Conservation (phyloP, 2,113 vertebrate species). For the Alectura lathami region DNA sequence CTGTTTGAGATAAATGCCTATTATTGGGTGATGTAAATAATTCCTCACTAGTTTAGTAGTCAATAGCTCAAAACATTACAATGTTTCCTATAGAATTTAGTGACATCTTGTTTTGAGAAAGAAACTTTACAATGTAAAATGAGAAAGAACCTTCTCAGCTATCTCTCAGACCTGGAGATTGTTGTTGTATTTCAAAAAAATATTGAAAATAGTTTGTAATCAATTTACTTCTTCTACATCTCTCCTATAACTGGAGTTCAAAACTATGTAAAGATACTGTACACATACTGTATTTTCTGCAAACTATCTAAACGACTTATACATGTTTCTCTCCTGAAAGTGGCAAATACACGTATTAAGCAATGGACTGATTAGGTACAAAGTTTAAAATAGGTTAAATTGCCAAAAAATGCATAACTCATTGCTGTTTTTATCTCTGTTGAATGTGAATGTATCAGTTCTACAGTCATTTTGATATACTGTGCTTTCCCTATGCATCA, state of each 20-base stretch:
- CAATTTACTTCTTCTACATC: not conserved
- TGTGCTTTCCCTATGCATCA: no score
- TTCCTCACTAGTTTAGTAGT: not conserved
- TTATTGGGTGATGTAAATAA: not conserved
- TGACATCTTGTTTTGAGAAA: not conserved
- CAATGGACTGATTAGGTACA: not conserved
- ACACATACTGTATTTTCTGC: not conserved
- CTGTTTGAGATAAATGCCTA: not conserved
- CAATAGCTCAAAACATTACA: not conserved
- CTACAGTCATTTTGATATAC: no score
- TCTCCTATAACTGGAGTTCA: not conserved
- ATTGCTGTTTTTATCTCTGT: no score
- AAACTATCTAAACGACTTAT: not conserved
- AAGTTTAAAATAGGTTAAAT: not conserved
- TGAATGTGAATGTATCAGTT: no score
- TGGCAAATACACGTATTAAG: not conserved
- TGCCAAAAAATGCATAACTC: not conserved
- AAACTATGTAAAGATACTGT: not conserved
- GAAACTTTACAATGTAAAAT: not conserved
- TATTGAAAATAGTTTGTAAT: not conserved
- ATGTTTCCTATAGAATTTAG: not conserved
- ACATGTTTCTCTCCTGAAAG: not conserved
- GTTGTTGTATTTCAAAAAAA: not conserved
- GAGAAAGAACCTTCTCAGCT: not conserved
- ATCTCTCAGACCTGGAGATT: not conserved